phyloP scores from a whole-genome alignment of 2,113 vertebrate species.

The Sinocyclocheilus rhinocerous region DNA sequence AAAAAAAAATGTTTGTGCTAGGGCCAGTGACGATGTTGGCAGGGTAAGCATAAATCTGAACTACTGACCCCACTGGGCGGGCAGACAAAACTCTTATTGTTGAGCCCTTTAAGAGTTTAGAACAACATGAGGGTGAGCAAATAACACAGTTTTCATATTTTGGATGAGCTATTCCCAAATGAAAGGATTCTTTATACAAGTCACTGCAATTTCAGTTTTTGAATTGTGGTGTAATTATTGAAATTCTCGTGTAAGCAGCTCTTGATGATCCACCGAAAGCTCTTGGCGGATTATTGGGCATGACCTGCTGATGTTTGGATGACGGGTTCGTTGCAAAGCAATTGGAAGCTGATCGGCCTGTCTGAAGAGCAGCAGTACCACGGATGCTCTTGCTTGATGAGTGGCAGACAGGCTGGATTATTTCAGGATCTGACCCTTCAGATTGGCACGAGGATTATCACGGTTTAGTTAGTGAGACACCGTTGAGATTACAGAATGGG shows the following conservation, averaged over 20 bases:
- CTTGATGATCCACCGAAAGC: slow-evolving; percentile 7
- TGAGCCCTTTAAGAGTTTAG: not conserved
- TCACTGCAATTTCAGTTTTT: not conserved
- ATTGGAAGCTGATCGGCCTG: not conserved
- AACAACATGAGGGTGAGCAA: not conserved
- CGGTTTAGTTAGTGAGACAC: slow-evolving; percentile 61
- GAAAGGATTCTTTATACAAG: not conserved
- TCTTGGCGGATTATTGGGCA: not conserved
- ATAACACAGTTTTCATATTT: not conserved
- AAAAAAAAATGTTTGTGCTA: not conserved
- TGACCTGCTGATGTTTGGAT: slow-evolving; percentile 44
- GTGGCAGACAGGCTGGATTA: slow-evolving; percentile 68
- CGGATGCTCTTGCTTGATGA: slow-evolving; percentile 35
- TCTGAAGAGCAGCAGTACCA: not conserved
- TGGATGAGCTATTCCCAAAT: not conserved
- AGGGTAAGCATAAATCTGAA: not conserved
- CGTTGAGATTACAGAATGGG: slow-evolving; percentile 51
- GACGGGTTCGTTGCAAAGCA: not conserved
- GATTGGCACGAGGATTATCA: slow-evolving; percentile 71
- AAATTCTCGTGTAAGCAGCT: slow-evolving; percentile 17
- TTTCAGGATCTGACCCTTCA: slow-evolving; percentile 57
- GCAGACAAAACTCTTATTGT: not conserved
- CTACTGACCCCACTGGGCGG: not conserved
- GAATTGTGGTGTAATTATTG: not conserved
- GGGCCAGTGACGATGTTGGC: not conserved